These are phyloP conservation scores for Mirounga angustirostris DNA, from an alignment of 2,113 vertebrate species.

Conservation along the genomic window DNA sequence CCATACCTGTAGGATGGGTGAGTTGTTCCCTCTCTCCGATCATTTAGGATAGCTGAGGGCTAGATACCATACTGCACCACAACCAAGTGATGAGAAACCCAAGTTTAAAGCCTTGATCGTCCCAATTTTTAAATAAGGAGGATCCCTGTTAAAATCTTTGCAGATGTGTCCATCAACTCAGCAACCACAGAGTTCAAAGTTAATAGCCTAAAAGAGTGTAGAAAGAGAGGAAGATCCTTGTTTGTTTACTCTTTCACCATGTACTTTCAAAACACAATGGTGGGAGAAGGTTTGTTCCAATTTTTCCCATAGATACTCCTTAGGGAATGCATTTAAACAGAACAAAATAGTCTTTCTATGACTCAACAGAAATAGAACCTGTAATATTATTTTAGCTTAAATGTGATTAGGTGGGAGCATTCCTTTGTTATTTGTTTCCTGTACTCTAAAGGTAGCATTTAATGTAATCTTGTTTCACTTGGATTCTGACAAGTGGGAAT, in stretches of 20 bases:
- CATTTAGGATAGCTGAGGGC: neutral
- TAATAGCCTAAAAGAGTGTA: slow-evolving; percentile 58
- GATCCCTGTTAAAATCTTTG: neutral
- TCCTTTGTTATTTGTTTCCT: slow-evolving; percentile 77
- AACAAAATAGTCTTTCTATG: slow-evolving; percentile 74
- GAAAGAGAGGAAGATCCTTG: slow-evolving; percentile 80
- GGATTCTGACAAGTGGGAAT: slow-evolving; percentile 65
- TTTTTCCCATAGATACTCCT: slow-evolving; percentile 84
- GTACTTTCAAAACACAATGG: slow-evolving; percentile 85
- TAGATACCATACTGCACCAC: neutral
- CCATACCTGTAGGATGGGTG: neutral
- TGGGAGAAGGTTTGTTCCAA: slow-evolving; percentile 85
- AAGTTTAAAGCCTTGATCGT: neutral
- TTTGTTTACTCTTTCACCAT: slow-evolving; percentile 82
- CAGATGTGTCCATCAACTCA: slow-evolving; percentile 42
- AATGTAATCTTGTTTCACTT: slow-evolving; percentile 10
- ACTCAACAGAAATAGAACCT: slow-evolving; percentile 81
- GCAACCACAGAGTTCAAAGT: slow-evolving; percentile 36
- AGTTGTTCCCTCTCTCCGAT: neutral
- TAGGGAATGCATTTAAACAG: slow-evolving; percentile 79
- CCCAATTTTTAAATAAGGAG: neutral
- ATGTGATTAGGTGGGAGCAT: slow-evolving; percentile 65
- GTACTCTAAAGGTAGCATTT: slow-evolving; percentile 45
- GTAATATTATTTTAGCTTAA: slow-evolving; percentile 77
- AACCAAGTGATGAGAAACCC: neutral